Evolutionary conservation across 2,797 vertebrate species (phyloP), one percentile per base, ranked within the genome.

Genomic region (Remorina albescens): DNA sequence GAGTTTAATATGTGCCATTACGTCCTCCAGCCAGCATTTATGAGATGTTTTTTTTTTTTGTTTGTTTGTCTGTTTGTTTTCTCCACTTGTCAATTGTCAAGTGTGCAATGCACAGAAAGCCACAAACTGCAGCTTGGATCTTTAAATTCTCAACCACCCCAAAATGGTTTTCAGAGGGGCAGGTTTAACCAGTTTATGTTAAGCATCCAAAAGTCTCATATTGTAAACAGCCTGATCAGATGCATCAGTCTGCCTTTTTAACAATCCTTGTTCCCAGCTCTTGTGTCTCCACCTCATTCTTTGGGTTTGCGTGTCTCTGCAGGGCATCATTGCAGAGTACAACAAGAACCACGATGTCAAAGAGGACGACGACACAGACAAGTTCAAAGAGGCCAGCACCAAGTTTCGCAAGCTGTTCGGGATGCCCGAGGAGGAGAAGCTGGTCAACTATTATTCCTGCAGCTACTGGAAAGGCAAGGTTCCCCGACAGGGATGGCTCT

Each of bases 401-500:
- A 98, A 97, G 84, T 99, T 99, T 72, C 96, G 97, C 4, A 96
- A 97, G 73, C 93, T 99, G 16, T 99, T 99, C 39, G 96, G 96
- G 18, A 99, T 99, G 98, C 98, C 98, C 0, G 97, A 99, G 47
- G 97, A 99, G 74, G 98, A 99, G 90, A 99, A 98, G 85, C 93
- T 99, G 42, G 98, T 99, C 71, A 99, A 99, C 91, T 99, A 99
- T 68, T 99, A 99, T 83, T 99, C 98, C 30, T 99, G 98, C 90
- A 99, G 97, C 88, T 99, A 96, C 92, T 99, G 98, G 98, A 99
- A 98, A 85, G 97, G 97, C 51, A 96, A 95, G 65, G 97, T 99
- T 23, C 98, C 98, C 0, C 95, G 98, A 0, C 98, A 99, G 90
- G 98, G 98, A 42, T 99, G 98, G 97, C 93, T 99, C 73, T 99